Conservation (phyloP, 2,888 invertebrate genomes). For the Philonicus albiceps region DNA sequence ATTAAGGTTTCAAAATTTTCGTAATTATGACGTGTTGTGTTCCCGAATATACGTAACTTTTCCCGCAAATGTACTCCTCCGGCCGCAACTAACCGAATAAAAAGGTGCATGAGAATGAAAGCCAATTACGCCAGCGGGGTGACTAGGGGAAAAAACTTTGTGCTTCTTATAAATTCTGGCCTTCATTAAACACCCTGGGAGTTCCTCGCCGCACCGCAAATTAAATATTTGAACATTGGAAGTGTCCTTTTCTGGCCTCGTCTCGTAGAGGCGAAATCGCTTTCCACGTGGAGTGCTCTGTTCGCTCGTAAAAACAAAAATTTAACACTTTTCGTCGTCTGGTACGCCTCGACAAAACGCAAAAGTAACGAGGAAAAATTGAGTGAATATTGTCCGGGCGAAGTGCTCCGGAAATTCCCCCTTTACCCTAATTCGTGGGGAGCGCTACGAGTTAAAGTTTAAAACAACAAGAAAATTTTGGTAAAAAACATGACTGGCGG, state of each 20-base stretch:
- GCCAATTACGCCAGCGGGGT: background rate
- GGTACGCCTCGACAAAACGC: background rate
- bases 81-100: background rate
- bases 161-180: background rate
- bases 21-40: background rate
- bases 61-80: background rate
- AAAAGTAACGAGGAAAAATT: background rate
- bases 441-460: background rate
- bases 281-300: background rate
- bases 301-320: background rate
- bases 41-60: background rate
- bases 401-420: background rate
- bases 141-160: background rate
- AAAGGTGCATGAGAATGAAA: background rate
- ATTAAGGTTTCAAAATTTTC: background rate
- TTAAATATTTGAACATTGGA: background rate
- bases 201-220: background rate
- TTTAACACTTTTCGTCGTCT: background rate
- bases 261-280: background rate
- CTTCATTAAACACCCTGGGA: background rate
- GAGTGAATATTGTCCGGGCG: background rate
- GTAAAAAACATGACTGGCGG: background rate
- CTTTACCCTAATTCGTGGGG: background rate
- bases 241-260: background rate
- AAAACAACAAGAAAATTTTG: background rate